Conservation (phyloP, 1,140 invertebrate genomes). For the Penaeus japonicus region DNA sequence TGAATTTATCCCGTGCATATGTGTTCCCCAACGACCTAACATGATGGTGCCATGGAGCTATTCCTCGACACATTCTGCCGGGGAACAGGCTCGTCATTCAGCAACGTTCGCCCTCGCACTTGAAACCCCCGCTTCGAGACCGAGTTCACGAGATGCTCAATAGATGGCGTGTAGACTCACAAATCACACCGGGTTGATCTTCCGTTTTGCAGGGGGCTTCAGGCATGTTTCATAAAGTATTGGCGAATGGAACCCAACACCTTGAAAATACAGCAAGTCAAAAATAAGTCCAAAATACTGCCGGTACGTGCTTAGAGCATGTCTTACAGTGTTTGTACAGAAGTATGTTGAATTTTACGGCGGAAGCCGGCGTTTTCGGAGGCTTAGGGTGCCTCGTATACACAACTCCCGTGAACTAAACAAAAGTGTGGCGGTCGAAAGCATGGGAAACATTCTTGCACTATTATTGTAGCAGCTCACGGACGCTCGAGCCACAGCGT, state of each 20-base stretch:
- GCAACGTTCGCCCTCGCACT: neutral
- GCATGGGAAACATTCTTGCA: constrained; percentile 29
- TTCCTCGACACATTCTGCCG: too few species aligned
- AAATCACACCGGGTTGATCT: constrained; percentile 14
- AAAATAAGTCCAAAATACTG: constrained; percentile 22
- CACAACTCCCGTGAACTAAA: neutral
- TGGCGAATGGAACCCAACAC: neutral
- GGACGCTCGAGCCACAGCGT: neutral
- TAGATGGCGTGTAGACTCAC: constrained; percentile 46
- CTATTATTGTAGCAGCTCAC: constrained; percentile 36
- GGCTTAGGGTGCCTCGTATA: too few species aligned
- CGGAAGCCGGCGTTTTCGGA: neutral
- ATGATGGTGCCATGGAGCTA: neutral
- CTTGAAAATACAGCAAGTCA: constrained; percentile 11
- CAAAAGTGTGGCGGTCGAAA: constrained; percentile 21
- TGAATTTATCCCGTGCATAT: constrained; percentile 18
- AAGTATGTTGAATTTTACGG: constrained; percentile 31
- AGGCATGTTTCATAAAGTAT: constrained; percentile 24
- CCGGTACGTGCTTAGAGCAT: constrained; percentile 18
- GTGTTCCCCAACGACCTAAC: neutral
- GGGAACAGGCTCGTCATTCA: too few species aligned
- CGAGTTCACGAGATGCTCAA: constrained; percentile 45
- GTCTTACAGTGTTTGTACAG: constrained; percentile 26
- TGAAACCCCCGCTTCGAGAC: neutral
- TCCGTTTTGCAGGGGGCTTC: constrained; percentile 23